phyloP scores from a whole-genome alignment of 2,888 invertebrate species.

The Platypus cylindrus region DNA sequence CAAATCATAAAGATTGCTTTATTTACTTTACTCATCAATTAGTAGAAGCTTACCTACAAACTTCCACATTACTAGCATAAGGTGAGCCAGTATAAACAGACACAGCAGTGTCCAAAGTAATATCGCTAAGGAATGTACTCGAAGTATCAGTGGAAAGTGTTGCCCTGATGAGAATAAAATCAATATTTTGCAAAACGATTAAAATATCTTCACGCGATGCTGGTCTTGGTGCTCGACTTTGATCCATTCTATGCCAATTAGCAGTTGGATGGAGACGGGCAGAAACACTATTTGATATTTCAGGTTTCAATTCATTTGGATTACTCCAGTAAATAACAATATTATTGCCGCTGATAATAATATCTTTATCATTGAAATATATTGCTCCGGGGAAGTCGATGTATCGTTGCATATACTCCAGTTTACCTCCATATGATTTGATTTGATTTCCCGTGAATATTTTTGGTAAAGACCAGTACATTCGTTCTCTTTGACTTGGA shows the following conservation, averaged over 20 bases:
- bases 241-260: conserved; percentile 50
- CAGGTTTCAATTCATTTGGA: conserved; percentile 43
- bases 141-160: conserved; percentile 53
- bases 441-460: conserved; percentile 61
- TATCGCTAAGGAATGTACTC: conserved; percentile 62
- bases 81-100: conserved; percentile 44
- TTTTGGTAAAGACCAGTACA: conserved; percentile 67
- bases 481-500: conserved; percentile 35
- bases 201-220: conserved; percentile 73
- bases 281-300: conserved; percentile 46
- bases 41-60: conserved; percentile 34
- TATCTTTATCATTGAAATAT: conserved; percentile 58
- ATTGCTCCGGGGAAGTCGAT: conserved; percentile 39
- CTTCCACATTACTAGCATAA: conserved; percentile 68
- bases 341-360: conserved; percentile 69
- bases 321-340: conserved; percentile 66
- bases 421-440: conserved; percentile 74
- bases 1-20: too few relatives aligned
- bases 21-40: too few relatives aligned
- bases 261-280: conserved; percentile 50
- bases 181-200: conserved; percentile 69
- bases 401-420: conserved; percentile 63
- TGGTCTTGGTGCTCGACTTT: conserved; percentile 39
- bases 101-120: conserved; percentile 75
- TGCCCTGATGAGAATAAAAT: conserved; percentile 72